Evolutionary conservation across 2,797 vertebrate species (phyloP), one percentile per base, ranked within the genome.

Genomic region (Scomberomorus guttatus): DNA sequence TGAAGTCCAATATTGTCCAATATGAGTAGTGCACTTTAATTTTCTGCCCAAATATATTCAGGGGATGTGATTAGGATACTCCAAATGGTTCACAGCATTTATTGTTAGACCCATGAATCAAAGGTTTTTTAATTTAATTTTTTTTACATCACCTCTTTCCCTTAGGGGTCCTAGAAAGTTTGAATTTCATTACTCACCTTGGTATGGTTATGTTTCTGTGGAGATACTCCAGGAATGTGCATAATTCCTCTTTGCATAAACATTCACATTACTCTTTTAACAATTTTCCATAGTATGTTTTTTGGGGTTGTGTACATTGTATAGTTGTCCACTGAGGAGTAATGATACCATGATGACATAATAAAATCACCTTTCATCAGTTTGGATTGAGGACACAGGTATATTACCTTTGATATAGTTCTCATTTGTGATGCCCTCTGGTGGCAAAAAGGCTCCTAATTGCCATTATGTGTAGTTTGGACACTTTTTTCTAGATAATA

Each of bases 361-460:
- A 67, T 48, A 17, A 48, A 70, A 48, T 17, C 1, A 9, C 46
- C 5, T 44, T 5, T 4, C 57, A 32, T 72, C 32, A 8, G 8
- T 42, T 22, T 50, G 18, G 9, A 12, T 20, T 0, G 11, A 22
- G 18, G 44, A 70, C 51, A 25, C 55, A 12, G n/a, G n/a, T 42
- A 6, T 18, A 17, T 48, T 15, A 9, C 1, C 5, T 56, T 67
- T 20, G 17, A 27, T 59, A 29, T 32, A 24, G 1, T 48, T 72
- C 13, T 79, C 37, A 58, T 83, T 62, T 70, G 59, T 67, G 74
- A 52, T 32, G 22, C 65, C 52, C 80, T 76, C 80, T 68, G 58
- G 64, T 69, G 71, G 72, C 37, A 18, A 29, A 44, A 71, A 25
- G 13, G 17, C 59, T 64, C 17, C 10, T 24, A 22, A 44, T 61